A percentile compares a stretch with the other conserved stretches of the same genome.
Conservation (phyloP, 2,113 vertebrate species). For the Hemibagrus wyckioides region DNA sequence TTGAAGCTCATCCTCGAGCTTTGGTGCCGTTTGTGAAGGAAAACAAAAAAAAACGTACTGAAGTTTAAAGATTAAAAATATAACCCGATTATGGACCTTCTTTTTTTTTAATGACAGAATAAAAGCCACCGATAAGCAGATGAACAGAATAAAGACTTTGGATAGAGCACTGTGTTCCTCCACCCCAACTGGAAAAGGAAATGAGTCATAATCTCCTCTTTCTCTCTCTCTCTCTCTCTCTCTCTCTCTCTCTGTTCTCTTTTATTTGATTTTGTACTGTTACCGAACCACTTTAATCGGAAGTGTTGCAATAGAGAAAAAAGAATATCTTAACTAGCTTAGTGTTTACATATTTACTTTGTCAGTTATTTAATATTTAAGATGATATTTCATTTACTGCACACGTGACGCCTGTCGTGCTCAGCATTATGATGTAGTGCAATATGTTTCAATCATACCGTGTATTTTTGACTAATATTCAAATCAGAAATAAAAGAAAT, state of each 20-base stretch:
- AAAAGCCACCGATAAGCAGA: slow-evolving; percentile 57
- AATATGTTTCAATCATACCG: slow-evolving; percentile 96
- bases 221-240: slow-evolving; percentile 70
- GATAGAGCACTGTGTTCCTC: slow-evolving; percentile 85
- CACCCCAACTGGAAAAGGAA: slow-evolving; percentile 86
- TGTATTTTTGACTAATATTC: slow-evolving; percentile 99
- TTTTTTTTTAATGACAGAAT: slow-evolving; percentile 46
- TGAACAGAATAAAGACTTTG: slow-evolving; percentile 63
- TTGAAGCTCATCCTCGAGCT: slow-evolving; percentile 40
- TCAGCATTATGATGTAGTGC: slow-evolving; percentile 96
- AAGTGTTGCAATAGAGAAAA: slow-evolving; percentile 95
- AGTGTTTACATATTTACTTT: slow-evolving; percentile 98
- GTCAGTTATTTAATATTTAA: slow-evolving; percentile 99
- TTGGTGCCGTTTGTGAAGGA: slow-evolving; percentile 19
- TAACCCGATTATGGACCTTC: slow-evolving; percentile 61
- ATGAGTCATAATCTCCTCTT: slow-evolving; percentile 82
- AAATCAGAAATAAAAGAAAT: slow-evolving; percentile 83
- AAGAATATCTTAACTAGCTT: slow-evolving; percentile 85
- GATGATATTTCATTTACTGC: slow-evolving; percentile 95
- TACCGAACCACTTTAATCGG: slow-evolving; percentile 92
- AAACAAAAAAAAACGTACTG: not conserved
- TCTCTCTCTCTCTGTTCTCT: not conserved
- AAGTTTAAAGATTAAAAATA: not conserved
- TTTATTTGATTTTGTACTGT: slow-evolving; percentile 84
- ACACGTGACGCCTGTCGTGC: slow-evolving; percentile 91